These are phyloP conservation scores for Bursaphelenchus mucronatus DNA, from an alignment of 1,140 invertebrate genomes.

Conservation along the genomic window DNA sequence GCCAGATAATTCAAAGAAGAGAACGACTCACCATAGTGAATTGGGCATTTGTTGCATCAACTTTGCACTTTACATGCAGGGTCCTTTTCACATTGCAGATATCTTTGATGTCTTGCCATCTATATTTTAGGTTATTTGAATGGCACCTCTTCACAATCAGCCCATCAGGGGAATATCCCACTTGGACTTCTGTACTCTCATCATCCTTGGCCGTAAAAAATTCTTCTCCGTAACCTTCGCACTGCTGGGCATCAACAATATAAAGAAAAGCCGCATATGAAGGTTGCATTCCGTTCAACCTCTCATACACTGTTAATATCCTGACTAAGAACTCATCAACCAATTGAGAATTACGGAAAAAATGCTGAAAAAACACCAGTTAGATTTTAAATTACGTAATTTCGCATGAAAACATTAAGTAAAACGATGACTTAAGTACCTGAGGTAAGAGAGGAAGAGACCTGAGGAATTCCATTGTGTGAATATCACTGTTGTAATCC, in stretches of 20 bases:
- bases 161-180: conserved; percentile 42
- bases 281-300: conserved; percentile 40
- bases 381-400: conserved; percentile 2
- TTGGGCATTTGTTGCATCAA: conserved; percentile 20
- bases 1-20: conserved; percentile 24
- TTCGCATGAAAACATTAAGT: background rate
- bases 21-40: conserved; percentile 21
- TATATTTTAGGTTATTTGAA: conserved; percentile 33
- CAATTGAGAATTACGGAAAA: conserved; percentile 37
- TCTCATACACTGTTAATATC: conserved; percentile 39
- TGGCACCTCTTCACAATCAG: conserved; percentile 42
- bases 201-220: conserved; percentile 43
- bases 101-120: conserved; percentile 48
- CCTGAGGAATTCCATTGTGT: conserved; percentile 48
- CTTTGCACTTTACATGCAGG: conserved; percentile 35
- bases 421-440: conserved; percentile 25
- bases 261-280: conserved; percentile 45
- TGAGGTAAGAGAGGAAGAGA: conserved; percentile 39
- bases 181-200: conserved; percentile 44
- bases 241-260: conserved; percentile 50
- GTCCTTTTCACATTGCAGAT: conserved; percentile 35
- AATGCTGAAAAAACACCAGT: conserved; percentile 23
- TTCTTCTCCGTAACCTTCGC: conserved; percentile 50
- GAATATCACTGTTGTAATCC: conserved; percentile 41
- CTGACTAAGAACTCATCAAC: conserved; percentile 35